phyloP scores from a whole-genome alignment of 2,113 vertebrate genomes.

The Haemorhous mexicanus region DNA sequence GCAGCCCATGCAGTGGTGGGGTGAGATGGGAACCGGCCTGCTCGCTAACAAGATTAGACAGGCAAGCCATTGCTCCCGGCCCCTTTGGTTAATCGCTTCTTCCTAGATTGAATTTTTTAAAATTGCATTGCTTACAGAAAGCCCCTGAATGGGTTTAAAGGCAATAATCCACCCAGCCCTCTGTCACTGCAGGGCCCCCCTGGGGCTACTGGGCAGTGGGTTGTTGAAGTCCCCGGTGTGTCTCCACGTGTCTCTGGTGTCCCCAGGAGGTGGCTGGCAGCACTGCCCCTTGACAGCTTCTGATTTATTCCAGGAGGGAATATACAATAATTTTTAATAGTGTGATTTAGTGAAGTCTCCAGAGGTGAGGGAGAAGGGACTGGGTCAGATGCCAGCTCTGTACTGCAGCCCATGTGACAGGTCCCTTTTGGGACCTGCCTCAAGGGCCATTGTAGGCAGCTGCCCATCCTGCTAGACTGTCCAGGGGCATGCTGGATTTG shows the following conservation, averaged over 20 bases:
- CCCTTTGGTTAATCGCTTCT: constrained; percentile 2
- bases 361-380: background rate
- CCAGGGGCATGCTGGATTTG: background rate
- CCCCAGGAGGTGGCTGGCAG: background rate
- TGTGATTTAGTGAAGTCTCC: background rate
- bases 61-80: background rate
- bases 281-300: background rate
- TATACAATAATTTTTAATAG: background rate
- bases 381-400: background rate
- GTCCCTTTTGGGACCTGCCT: background rate
- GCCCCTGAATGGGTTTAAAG: constrained; percentile 2
- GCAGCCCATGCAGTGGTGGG: background rate
- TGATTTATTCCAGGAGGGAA: background rate
- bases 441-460: background rate
- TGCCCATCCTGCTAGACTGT: background rate
- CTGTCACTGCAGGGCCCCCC: background rate
- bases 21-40: background rate
- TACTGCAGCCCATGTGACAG: background rate
- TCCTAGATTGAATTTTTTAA: constrained; percentile 1
- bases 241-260: background rate
- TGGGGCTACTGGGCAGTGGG: background rate
- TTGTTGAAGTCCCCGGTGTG: background rate
- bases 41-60: background rate
- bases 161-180: background rate
- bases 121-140: constrained; percentile 32